phyloP scores from a whole-genome alignment of 2,797 vertebrate genomes.

The Jordanella pulchra region DNA sequence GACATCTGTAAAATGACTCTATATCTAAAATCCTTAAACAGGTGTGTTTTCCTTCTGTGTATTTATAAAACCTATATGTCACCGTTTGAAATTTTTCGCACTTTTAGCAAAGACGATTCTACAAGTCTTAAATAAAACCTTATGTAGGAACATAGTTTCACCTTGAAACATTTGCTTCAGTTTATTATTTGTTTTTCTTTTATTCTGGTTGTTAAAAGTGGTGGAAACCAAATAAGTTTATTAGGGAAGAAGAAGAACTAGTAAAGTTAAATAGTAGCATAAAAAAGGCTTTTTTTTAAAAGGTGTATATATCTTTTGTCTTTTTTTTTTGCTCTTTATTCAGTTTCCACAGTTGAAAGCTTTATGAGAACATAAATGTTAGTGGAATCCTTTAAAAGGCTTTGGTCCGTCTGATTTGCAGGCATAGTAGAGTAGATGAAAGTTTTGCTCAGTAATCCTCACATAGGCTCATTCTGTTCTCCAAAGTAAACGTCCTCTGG shows the following conservation, averaged over 20 bases:
- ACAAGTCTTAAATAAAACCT: neutral
- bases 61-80: neutral
- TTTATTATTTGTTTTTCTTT: neutral
- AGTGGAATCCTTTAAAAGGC: neutral
- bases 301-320: neutral
- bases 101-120: neutral
- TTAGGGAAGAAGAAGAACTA: neutral
- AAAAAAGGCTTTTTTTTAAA: neutral
- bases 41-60: neutral
- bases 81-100: neutral
- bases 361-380: neutral
- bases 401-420: neutral
- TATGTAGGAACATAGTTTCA: neutral
- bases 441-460: neutral
- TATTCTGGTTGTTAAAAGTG: neutral
- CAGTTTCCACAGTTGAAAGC: too few species aligned
- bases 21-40: neutral
- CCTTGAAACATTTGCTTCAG: too few species aligned
- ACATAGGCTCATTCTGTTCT: neutral
- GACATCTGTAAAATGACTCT: neutral
- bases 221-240: neutral
- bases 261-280: neutral
- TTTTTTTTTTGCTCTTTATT: neutral
- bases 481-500: constrained; percentile 6
- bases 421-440: neutral